Conservation (phyloP, 2,113 vertebrate genomes). For the Acrocephalus arundinaceus region DNA sequence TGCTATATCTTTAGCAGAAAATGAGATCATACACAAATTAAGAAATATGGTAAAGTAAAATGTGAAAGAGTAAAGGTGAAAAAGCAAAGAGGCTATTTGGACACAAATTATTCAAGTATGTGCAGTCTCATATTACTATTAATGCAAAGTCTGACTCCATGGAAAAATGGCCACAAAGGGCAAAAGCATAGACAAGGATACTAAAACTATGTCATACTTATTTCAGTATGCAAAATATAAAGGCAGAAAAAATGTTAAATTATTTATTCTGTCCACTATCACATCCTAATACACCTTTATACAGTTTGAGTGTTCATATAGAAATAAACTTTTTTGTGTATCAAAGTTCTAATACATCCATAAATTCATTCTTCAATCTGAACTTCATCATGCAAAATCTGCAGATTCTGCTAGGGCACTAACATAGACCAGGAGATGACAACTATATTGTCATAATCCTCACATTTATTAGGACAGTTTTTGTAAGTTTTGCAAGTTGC, state of each 20-base stretch:
- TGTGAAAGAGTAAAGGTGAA: not conserved
- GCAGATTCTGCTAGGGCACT: not conserved
- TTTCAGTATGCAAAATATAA: not conserved
- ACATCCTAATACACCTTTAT: not conserved
- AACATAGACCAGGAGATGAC: conserved; percentile 7
- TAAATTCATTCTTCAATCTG: not conserved
- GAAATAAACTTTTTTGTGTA: not conserved
- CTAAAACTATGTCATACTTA: not conserved
- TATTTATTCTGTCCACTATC: not conserved
- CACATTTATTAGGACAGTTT: conserved; percentile 33
- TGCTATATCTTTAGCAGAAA: not conserved
- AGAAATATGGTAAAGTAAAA: not conserved
- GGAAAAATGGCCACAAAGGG: not conserved
- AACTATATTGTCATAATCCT: conserved; percentile 32
- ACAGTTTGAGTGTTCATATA: not conserved
- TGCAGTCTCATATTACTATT: not conserved
- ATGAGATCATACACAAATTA: not conserved
- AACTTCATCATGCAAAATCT: not conserved
- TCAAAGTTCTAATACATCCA: not conserved
- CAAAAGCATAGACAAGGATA: not conserved
- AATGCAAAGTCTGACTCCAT: not conserved
- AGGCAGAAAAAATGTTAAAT: not conserved
- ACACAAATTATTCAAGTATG: not conserved
- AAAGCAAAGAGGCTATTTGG: not conserved
- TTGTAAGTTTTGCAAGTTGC: conserved; percentile 53